Evolutionary conservation across 2,113 vertebrate genomes (phyloP).

Genomic region (Chaetops frenatus): DNA sequence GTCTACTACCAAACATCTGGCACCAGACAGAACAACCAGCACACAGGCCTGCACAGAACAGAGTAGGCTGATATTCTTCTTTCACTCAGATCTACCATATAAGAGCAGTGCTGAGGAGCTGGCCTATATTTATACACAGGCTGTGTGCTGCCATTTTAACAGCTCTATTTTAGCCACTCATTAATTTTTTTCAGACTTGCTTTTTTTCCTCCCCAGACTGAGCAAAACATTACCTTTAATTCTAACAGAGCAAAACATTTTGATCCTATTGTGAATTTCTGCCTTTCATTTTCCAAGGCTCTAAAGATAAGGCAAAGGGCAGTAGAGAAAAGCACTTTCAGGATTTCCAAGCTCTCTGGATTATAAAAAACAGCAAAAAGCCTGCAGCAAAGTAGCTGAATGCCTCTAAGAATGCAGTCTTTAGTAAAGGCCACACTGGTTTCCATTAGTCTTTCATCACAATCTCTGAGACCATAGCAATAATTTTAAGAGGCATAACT

Average conservation of each 20-base stretch:
- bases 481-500: neutral
- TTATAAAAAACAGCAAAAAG: slow-evolving; percentile 17
- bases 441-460: neutral
- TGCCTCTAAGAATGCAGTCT: neutral
- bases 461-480: neutral
- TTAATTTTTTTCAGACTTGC: neutral
- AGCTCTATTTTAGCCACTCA: slow-evolving; percentile 38
- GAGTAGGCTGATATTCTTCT: neutral
- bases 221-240: neutral
- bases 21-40: neutral
- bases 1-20: neutral
- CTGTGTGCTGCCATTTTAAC: slow-evolving; percentile 36
- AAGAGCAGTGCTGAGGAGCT: slow-evolving; percentile 22
- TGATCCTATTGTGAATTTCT: neutral
- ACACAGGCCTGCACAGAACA: neutral
- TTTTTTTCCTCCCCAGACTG: neutral
- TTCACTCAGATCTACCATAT: slow-evolving; percentile 33
- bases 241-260: neutral
- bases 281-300: neutral
- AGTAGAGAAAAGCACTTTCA: neutral
- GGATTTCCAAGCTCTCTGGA: neutral
- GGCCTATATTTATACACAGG: slow-evolving; percentile 44
- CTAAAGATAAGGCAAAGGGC: neutral
- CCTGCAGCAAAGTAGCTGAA: slow-evolving; percentile 9
- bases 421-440: neutral